Evolutionary conservation across 2,888 invertebrate genomes (phyloP).

Genomic region (Lamellibrachia satsuma): DNA sequence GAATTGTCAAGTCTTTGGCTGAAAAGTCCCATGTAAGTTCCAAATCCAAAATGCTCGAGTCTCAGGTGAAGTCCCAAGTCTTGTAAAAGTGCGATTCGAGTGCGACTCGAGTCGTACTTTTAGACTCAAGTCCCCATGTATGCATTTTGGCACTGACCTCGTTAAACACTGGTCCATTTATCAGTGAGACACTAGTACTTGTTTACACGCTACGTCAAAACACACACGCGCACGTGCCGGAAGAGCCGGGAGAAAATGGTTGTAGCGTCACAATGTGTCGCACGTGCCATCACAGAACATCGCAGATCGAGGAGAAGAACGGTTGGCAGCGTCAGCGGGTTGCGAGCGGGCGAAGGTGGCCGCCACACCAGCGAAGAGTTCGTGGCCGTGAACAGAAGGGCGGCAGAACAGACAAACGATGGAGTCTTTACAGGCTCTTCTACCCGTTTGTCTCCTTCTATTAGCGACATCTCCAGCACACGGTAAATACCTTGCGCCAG

Average conservation of each 20-base stretch:
- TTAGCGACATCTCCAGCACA: background rate
- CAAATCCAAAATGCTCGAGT: too few relatives aligned
- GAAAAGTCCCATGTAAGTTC: too few relatives aligned
- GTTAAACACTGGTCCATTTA: too few relatives aligned
- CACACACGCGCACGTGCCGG: background rate
- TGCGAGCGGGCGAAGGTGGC: background rate
- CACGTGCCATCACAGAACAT: background rate
- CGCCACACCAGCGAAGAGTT: background rate
- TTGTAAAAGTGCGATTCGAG: too few relatives aligned
- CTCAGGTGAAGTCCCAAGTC: too few relatives aligned
- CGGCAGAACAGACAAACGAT: background rate
- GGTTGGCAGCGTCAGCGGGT: background rate
- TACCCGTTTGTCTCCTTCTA: background rate
- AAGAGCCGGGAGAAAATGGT: background rate
- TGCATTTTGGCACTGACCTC: too few relatives aligned
- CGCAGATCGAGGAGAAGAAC: background rate
- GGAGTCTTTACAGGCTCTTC: background rate
- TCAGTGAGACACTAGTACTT: too few relatives aligned
- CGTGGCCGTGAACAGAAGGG: background rate
- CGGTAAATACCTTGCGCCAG: background rate
- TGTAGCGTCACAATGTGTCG: background rate
- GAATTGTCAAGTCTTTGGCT: too few relatives aligned
- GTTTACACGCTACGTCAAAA: background rate
- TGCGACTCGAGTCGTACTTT: too few relatives aligned
- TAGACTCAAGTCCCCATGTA: too few relatives aligned